Evolutionary conservation across 2,113 vertebrate species (phyloP), one percentile per base, ranked within the genome.

Genomic region (Raphicerus campestris): DNA sequence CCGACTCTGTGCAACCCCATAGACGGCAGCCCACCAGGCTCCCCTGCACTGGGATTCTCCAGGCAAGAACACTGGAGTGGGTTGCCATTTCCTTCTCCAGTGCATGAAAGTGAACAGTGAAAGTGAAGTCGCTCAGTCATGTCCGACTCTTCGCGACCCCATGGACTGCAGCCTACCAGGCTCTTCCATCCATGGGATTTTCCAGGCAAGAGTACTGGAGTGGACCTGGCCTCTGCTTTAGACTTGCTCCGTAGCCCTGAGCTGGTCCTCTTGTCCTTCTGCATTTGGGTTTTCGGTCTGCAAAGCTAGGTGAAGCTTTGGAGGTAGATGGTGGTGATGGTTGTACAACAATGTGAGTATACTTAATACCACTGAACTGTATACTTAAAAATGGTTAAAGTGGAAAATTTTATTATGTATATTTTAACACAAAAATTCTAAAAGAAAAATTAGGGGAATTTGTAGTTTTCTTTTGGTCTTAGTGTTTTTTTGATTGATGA

Each of bases 221-320:
- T 49, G 47, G 47, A 49, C 47, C 66, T 32, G 4, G 61, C 35
- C 63, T n/a, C 39, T 58, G 49, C 75, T 42, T 6, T 56, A 78
- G 55, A n/a, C 1, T 1, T 19, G 58, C 30, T 7, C 0, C 1
- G 3, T 7, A 32, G 26, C 22, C n/a, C 51, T 6, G 7, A 16
- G 32, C 20, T 0, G 0, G 32, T 15, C 6, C 51, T 82, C 26
- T n/a, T 28, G 30, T 86, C 32, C 56, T 93, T 77, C 35, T 56
- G 55, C 14, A 3, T 30, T 24, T 28, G 26, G 2, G 3, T 11
- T 73, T 61, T 63, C 42, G 10, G 87, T 15, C 39, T 75, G 60
- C 56, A 60, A 60, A 53, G 35, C 32, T 13, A 39, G n/a, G 30
- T 17, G n/a, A 56, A 15, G 49, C 11, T 8, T 56, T 63, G n/a